Conservation (phyloP, 2,797 vertebrate genomes). For the Adrianichthys oophorus region DNA sequence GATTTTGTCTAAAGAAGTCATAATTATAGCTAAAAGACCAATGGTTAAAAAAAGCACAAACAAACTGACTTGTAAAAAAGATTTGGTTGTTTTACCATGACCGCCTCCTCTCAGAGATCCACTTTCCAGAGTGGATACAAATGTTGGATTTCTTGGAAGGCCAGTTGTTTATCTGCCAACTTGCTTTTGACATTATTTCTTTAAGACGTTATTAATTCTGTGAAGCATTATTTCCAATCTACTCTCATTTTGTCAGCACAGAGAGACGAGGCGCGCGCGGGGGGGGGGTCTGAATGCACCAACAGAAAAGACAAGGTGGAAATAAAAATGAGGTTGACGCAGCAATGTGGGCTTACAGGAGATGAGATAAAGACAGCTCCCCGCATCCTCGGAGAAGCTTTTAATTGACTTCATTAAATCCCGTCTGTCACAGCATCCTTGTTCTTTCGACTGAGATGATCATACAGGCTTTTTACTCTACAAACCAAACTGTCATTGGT, state of each 20-base stretch:
- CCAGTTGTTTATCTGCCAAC: not conserved
- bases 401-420: conserved; percentile 7
- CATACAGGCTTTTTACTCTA: conserved; percentile 1
- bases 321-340: conserved; percentile 9
- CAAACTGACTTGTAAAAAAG: too few species aligned
- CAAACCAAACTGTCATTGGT: conserved; percentile 19
- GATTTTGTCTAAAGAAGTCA: too few species aligned
- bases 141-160: not conserved
- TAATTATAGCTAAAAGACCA: too few species aligned
- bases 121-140: too few species aligned
- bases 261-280: not conserved
- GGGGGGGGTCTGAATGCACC: conserved; percentile 6
- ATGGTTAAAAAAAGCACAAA: too few species aligned
- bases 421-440: conserved; percentile 7
- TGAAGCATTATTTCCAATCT: conserved; percentile 9
- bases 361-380: conserved; percentile 8
- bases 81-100: too few species aligned
- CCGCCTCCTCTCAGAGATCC: too few species aligned
- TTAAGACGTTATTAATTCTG: not conserved
- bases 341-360: not conserved
- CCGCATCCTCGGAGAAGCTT: conserved; percentile 15
- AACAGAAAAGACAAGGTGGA: conserved; percentile 8
- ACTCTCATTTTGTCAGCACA: conserved; percentile 1
- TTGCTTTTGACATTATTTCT: not conserved
- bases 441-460: conserved; percentile 17